A percentile compares a stretch with the other conserved stretches of the same genome.
These are phyloP conservation scores for Nomada lathburiana DNA, from an alignment of 2,888 invertebrate genomes.

Conservation along the genomic window DNA sequence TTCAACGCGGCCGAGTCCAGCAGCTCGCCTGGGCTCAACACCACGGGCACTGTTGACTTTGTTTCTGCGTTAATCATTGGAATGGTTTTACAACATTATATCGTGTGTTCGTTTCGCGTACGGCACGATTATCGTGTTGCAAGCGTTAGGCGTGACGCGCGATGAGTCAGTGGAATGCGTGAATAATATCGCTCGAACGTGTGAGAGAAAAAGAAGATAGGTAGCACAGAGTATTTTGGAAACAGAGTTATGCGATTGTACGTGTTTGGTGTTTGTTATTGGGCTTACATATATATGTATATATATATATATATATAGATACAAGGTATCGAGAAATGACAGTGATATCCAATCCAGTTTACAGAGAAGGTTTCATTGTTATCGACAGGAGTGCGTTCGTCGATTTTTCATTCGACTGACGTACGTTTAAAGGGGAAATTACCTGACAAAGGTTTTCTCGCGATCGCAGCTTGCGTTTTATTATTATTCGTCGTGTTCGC, in stretches of 20 bases:
- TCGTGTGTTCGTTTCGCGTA: not conserved
- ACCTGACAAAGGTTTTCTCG: slow-evolving; percentile 81
- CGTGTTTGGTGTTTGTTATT: not conserved
- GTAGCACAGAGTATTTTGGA: no score
- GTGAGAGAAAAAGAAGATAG: no score
- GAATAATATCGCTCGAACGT: not conserved
- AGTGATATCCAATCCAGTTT: not conserved
- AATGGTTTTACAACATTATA: slow-evolving; percentile 29
- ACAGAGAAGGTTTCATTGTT: not conserved
- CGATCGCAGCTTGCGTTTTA: slow-evolving; percentile 78
- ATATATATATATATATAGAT: no score
- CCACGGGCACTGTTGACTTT: slow-evolving; percentile 77
- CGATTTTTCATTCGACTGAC: not conserved
- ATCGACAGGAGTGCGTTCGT: not conserved
- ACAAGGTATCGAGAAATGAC: not conserved
- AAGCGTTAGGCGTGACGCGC: no score
- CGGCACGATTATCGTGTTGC: no score
- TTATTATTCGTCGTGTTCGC: slow-evolving; percentile 81
- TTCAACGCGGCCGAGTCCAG: slow-evolving; percentile 85
- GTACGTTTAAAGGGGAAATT: slow-evolving; percentile 53
- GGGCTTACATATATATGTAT: not conserved
- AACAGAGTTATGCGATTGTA: no score
- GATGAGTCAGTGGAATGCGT: not conserved
- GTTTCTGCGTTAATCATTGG: slow-evolving; percentile 73
- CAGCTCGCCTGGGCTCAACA: slow-evolving; percentile 79